A percentile compares a stretch with the other conserved stretches of the same genome.
Evolutionary conservation across 2,797 vertebrate genomes (phyloP).

Genomic region (Agapornis canus): DNA sequence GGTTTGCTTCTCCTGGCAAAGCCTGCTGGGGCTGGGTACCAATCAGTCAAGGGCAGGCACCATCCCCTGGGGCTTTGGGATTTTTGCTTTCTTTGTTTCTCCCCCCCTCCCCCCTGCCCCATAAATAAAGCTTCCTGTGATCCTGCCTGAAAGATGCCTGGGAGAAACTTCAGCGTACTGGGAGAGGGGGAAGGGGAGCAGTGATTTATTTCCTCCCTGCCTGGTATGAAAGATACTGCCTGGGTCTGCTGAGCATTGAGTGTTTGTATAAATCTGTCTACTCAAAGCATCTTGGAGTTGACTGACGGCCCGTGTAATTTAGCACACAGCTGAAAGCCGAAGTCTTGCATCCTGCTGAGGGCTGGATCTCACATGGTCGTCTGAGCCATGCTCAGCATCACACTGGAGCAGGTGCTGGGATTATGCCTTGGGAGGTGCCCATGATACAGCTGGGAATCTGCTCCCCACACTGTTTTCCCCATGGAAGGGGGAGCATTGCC

Average conservation of each 20-base stretch:
- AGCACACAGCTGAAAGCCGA: conserved; percentile 61
- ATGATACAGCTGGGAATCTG: neutral
- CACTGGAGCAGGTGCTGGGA: neutral
- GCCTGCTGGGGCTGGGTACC: neutral
- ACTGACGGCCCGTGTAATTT: conserved; percentile 68
- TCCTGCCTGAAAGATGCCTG: conserved; percentile 13
- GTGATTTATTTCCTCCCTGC: conserved; percentile 57
- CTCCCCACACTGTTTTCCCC: neutral
- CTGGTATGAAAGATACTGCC: conserved; percentile 45
- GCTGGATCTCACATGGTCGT: neutral
- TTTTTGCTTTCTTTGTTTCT: neutral
- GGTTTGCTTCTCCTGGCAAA: neutral
- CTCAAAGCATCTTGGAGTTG: conserved; percentile 68
- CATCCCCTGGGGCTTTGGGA: neutral
- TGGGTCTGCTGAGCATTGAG: conserved; percentile 52
- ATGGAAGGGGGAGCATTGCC: accelerated
- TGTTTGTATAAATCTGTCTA: conserved; percentile 65
- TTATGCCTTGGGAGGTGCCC: neutral
- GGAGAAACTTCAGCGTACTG: neutral
- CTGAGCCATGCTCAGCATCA: neutral
- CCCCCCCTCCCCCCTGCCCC: neutral
- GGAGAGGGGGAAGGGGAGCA: neutral
- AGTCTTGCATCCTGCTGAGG: conserved; percentile 45
- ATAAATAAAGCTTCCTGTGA: neutral
- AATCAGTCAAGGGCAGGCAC: neutral